Percentiles rank a stretch among this genome's conserved stretches.
These are phyloP conservation scores for Bufo bufo DNA, from an alignment of 2,113 vertebrate genomes.

Conservation along the genomic window DNA sequence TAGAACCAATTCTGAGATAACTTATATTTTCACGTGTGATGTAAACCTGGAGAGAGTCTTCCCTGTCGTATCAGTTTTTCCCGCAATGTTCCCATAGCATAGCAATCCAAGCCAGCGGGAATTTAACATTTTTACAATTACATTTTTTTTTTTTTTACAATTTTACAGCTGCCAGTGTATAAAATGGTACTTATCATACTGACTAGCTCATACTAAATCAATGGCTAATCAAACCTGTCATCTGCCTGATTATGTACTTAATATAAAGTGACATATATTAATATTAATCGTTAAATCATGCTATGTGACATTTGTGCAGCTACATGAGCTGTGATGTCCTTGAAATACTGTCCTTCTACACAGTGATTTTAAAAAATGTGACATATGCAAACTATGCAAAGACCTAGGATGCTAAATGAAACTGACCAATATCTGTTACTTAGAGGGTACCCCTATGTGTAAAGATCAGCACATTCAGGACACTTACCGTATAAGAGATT, in stretches of 20 bases:
- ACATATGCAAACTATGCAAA: neutral
- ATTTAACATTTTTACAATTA: neutral
- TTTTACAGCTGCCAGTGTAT: conserved; percentile 37
- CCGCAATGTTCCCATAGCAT: neutral
- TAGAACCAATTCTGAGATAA: neutral
- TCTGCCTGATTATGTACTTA: conserved; percentile 27
- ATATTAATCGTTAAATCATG: conserved; percentile 37
- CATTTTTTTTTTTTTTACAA: neutral
- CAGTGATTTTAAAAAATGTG: neutral
- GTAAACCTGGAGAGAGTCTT: neutral
- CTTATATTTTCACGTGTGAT: neutral
- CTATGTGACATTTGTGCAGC: conserved; percentile 23
- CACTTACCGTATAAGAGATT: neutral
- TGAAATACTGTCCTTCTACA: conserved; percentile 10
- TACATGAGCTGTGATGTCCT: neutral
- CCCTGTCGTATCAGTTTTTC: neutral
- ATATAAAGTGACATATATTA: conserved; percentile 41
- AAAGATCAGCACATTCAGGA: neutral
- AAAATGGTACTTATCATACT: conserved; percentile 35
- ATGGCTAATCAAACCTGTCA: conserved; percentile 31
- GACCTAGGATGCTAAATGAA: neutral
- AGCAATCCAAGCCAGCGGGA: neutral
- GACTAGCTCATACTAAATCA: conserved; percentile 37
- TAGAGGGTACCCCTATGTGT: no score
- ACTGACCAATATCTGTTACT: neutral